Base-by-base conservation (phyloP, 2,888 invertebrate species). In the Priocnemis perturbator region DNA sequence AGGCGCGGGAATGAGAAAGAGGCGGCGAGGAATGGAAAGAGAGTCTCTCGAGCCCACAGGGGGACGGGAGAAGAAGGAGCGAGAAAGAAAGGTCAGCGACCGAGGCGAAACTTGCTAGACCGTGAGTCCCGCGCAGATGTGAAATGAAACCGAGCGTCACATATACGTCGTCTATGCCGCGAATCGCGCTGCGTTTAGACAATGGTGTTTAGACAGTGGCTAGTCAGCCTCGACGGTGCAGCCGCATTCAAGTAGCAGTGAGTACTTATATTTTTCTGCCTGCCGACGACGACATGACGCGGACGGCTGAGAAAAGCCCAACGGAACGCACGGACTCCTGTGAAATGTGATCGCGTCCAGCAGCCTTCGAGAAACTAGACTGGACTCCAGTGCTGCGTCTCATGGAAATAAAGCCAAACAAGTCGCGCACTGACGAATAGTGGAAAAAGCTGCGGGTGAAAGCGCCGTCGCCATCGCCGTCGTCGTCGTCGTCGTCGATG, bases 71-170 rank as follows among this genome's bases (percentile, higher is more conserved):
- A 60, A 58, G 68, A 73, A 66, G 67, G 69, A 73, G 60, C 48
- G 67, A 69, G 57, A 71, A 61, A 48, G 58, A 60, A 44, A 74
- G 84, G 85, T 83, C 86, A 84, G 79, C 76, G 86, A 86, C 86
- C 85, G 84, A 80, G 71, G 81, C 83, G 74, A 84, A 85, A 85
- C 84, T 85, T 83, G 85, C 83, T 84, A 86, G 86, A 86, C 83
- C 86, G 82, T 86, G 82, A 86, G 84, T 77, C 80, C 81, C 75
- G 76, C n/a, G 50, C 71, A 78, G 77, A 80, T 75, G 78, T 73
- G 75, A 80, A 80, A 81, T 69, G 71, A 77, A 78, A 78, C 73
- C 76, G 78, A 75, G 78, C 78, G 58, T 11, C 23, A 71, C 74
- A 75, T 65, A 74, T 67, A 57, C 72, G 69, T 65, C 70, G 62